Conservation (phyloP, 2,113 vertebrate species). For the Channa argus region DNA sequence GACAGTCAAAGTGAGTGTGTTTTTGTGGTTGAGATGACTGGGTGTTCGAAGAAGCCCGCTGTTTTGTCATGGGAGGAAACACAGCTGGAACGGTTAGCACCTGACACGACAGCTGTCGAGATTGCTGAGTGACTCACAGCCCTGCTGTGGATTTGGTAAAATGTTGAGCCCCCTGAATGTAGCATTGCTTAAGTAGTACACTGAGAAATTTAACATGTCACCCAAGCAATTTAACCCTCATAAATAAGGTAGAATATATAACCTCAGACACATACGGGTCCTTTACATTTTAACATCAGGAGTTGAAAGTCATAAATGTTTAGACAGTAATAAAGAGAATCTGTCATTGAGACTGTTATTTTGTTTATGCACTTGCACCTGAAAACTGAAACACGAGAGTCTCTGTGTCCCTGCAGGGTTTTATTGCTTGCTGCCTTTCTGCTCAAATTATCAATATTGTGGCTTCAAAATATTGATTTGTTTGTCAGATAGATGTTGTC, state of each 20-base stretch:
- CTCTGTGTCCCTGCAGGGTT: constrained; percentile 24
- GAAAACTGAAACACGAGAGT: constrained; percentile 39
- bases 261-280: background rate
- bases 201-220: constrained; percentile 9
- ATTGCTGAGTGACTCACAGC: constrained; percentile 65
- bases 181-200: constrained; percentile 25
- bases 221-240: background rate
- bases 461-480: constrained; percentile 62
- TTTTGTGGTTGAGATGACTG: constrained; percentile 33
- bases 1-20: constrained; percentile 17
- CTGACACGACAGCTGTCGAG: constrained; percentile 74
- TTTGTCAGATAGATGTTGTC: constrained; percentile 21
- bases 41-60: constrained; percentile 55
- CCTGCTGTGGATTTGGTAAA: constrained; percentile 19
- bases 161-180: constrained; percentile 21
- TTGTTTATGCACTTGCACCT: constrained; percentile 33
- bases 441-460: constrained; percentile 43
- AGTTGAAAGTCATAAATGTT: constrained; percentile 48
- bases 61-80: constrained; percentile 63
- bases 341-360: constrained; percentile 19
- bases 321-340: constrained; percentile 41
- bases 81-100: constrained; percentile 72
- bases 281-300: background rate
- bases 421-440: constrained; percentile 28
- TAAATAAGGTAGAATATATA: background rate